Base-by-base conservation (phyloP, 2,888 invertebrate genomes). In the Ametastegia equiseti region DNA sequence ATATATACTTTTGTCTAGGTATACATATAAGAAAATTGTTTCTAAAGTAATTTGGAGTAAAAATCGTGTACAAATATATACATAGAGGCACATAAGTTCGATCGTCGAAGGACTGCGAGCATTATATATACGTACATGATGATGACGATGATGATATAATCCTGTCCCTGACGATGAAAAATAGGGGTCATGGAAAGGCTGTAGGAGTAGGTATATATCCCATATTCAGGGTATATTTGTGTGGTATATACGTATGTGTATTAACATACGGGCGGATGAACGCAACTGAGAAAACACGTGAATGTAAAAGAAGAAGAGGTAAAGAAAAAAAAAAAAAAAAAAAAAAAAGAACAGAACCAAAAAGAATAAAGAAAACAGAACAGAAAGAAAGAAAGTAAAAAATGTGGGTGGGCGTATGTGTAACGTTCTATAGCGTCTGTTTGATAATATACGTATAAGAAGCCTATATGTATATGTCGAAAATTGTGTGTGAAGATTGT, bases 221-320 rank as follows among this genome's bases (percentile, higher is more conserved):
- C 30, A 30, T 60, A 13, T 60, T 54, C 23, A 54, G 54, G n/a
- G 23, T 60, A 60, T 60, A n/a, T 47, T 15, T 13, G 6, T 30
- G 30, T 30, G 13, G 30, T 30, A 60, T 60, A 15, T 27, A 47
- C 15, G 47, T 11, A 47, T 9, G 13, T 60, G 5, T 30, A 60
- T 60, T 30, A 30, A 60, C 60, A 60, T 60, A 60, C 30, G 30
- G 60, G 60, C 60, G 60, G 54, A 54, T 54, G 54, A 54, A 54
- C 54, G 71, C 71, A 42, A 47, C 71, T 42, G 71, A 71, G 71
- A 71, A 71, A 71, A 71, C 71, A 71, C 71, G 71, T 71, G 71
- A 60, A 23, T 45, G 71, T 23, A n/a, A 36, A 27, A 30, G 45
- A 27, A 60, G 15, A 30, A 13, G 15, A 47, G 15, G 15, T 9